phyloP scores from a whole-genome alignment of 2,797 vertebrate genomes.

The Ctenochaetus hawaiiensis region DNA sequence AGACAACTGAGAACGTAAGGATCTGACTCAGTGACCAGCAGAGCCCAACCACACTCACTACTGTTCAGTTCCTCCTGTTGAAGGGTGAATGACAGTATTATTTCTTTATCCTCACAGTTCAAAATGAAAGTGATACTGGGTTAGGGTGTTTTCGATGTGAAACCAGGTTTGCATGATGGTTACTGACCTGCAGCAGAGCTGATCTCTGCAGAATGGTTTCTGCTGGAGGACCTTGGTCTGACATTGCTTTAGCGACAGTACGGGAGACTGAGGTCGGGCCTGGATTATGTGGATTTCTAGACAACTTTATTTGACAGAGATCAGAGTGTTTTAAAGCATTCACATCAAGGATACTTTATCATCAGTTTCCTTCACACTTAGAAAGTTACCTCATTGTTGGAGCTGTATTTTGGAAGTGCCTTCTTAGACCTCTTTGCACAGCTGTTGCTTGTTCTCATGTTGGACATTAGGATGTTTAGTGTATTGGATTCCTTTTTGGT shows the following conservation, averaged over 20 bases:
- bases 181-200: constrained; percentile 80
- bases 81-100: not conserved
- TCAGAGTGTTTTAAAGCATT: constrained; percentile 11
- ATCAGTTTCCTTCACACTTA: not conserved
- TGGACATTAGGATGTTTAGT: constrained; percentile 17
- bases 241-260: constrained; percentile 84
- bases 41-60: constrained; percentile 86
- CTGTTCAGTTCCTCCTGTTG: constrained; percentile 86
- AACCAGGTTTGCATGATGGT: not conserved
- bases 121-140: not conserved
- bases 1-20: constrained; percentile 84
- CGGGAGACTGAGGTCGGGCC: constrained; percentile 65
- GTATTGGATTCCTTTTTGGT: constrained; percentile 40
- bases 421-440: constrained; percentile 65
- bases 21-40: constrained; percentile 83
- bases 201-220: constrained; percentile 77
- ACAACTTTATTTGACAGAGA: constrained; percentile 64
- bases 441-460: constrained; percentile 36
- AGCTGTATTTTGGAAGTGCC: constrained; percentile 72
- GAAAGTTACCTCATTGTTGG: constrained; percentile 79
- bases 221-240: constrained; percentile 72
- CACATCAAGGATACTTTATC: not conserved
- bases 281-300: constrained; percentile 52
- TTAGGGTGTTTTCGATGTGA: not conserved
- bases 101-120: not conserved